Percentiles rank a stretch among this genome's conserved stretches.
These are phyloP conservation scores for Octodon degus DNA, from an alignment of 2,113 vertebrate genomes.

Conservation along the genomic window DNA sequence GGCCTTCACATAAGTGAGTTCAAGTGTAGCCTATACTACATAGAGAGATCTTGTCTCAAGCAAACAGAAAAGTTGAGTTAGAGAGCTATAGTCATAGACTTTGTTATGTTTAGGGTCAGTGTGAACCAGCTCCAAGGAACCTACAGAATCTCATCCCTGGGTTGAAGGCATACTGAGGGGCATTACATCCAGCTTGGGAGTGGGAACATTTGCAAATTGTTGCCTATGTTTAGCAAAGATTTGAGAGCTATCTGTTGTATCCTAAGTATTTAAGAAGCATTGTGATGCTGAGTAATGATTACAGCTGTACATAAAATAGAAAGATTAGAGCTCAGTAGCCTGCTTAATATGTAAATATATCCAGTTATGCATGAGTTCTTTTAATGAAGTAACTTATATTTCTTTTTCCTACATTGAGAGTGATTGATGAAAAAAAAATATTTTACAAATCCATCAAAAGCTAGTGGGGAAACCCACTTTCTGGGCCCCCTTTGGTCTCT, in stretches of 20 bases:
- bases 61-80: neutral
- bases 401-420: conserved; percentile 80
- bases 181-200: conserved; percentile 66
- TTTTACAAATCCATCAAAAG: conserved; percentile 73
- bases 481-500: neutral
- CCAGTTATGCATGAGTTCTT: conserved; percentile 83
- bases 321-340: conserved; percentile 85
- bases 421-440: conserved; percentile 82
- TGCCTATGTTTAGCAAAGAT: conserved; percentile 69
- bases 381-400: conserved; percentile 86
- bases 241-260: conserved; percentile 76
- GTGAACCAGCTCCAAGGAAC: neutral
- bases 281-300: conserved; percentile 82
- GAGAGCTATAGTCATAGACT: neutral
- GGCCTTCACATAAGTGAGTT: neutral
- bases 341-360: conserved; percentile 89
- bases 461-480: neutral
- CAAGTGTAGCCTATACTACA: neutral
- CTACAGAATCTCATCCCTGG: neutral
- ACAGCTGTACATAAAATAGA: conserved; percentile 80
- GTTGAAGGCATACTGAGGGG: neutral
- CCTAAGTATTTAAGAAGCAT: conserved; percentile 80
- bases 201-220: conserved; percentile 64
- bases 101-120: conserved; percentile 25
- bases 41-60: neutral